Percentiles rank a stretch among this genome's conserved stretches.
Evolutionary conservation across 1,140 invertebrate genomes (phyloP).

Genomic region (Drosophila sp.): DNA sequence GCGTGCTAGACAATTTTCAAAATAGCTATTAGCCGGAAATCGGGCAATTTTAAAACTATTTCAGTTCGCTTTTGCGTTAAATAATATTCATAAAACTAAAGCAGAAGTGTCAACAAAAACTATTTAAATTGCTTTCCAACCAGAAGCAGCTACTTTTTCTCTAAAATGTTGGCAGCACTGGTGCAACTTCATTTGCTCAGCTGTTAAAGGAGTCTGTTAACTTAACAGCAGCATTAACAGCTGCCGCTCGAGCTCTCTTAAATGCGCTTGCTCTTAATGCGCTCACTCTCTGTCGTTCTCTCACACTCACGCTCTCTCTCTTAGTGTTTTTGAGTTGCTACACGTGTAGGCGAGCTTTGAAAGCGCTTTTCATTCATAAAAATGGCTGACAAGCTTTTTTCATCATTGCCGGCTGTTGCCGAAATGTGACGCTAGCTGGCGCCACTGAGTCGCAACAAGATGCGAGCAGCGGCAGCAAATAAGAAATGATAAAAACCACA

Average conservation of each 20-base stretch:
- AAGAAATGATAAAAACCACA: conserved; percentile 16
- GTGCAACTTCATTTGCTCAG: conserved; percentile 38
- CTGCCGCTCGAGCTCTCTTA: conserved; percentile 31
- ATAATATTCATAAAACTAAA: too few relatives aligned
- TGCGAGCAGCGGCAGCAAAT: not conserved
- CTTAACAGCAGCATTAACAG: conserved; percentile 48
- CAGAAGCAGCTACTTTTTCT: too few relatives aligned
- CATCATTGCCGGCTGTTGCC: conserved; percentile 42
- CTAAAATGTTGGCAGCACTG: too few relatives aligned
- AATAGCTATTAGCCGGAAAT: too few relatives aligned
- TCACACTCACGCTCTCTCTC: conserved; percentile 23
- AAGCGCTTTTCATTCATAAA: conserved; percentile 80
- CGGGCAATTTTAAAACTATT: too few relatives aligned
- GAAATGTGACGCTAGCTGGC: conserved; percentile 70
- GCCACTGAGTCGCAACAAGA: conserved; percentile 44
- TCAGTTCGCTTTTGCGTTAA: too few relatives aligned
- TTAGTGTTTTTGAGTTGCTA: not conserved
- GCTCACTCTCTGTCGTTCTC: not conserved
- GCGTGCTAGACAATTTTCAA: too few relatives aligned
- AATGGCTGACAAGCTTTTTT: conserved; percentile 77
- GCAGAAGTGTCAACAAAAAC: too few relatives aligned
- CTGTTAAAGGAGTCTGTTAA: conserved; percentile 16
- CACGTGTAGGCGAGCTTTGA: conserved; percentile 39
- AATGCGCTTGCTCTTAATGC: not conserved
- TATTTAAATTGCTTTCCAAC: too few relatives aligned